phyloP scores from a whole-genome alignment of 2,888 invertebrate species.

The Dusona sp. region DNA sequence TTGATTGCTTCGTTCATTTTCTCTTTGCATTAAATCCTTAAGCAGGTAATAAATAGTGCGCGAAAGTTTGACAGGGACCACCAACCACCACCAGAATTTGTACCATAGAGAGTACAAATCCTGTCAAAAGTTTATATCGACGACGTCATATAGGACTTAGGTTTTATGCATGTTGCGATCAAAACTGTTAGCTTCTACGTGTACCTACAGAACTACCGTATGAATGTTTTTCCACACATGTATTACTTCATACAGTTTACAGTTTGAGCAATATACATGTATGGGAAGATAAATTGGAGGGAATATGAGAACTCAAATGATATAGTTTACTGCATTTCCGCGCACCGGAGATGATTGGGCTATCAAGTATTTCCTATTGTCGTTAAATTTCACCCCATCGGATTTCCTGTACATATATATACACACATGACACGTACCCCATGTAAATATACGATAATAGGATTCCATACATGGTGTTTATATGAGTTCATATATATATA shows the following conservation, averaged over 20 bases:
- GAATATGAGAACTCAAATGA: constrained; percentile 35
- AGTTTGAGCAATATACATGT: constrained; percentile 9
- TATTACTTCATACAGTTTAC: constrained; percentile 30
- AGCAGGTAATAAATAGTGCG: no score
- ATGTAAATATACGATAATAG: not conserved
- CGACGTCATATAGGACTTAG: no score
- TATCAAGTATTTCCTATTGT: constrained; percentile 75
- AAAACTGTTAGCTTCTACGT: no score
- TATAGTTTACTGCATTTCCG: constrained; percentile 60
- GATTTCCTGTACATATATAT: constrained; percentile 5
- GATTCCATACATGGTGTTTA: not conserved
- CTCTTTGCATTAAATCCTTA: no score
- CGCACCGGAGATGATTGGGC: constrained; percentile 63
- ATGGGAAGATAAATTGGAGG: not conserved
- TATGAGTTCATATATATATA: not conserved
- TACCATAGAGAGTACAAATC: no score
- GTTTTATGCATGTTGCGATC: no score
- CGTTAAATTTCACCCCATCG: constrained; percentile 57
- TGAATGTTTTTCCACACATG: not conserved
- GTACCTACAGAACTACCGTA: no score
- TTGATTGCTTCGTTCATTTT: no score
- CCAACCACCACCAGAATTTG: no score
- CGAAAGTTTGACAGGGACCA: no score
- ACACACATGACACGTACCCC: constrained; percentile 2
- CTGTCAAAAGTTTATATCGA: no score